These are phyloP conservation scores for Cacoxenus indagator DNA, from an alignment of 2,888 invertebrate species.

Conservation along the genomic window DNA sequence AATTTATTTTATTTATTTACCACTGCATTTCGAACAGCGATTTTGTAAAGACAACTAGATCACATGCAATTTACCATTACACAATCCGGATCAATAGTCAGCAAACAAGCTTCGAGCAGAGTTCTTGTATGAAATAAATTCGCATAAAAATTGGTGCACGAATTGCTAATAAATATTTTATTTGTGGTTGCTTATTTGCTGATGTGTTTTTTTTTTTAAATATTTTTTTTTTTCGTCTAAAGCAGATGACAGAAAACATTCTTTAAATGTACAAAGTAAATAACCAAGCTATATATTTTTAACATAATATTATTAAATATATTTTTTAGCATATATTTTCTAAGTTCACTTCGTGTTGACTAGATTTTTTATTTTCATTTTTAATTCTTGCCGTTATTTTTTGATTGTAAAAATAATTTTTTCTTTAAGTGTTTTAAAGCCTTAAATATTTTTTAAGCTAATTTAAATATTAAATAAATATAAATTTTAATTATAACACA, in stretches of 20 bases:
- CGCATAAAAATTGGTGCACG: conserved; percentile 4
- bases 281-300: not conserved
- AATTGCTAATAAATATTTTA: conserved; percentile 16
- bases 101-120: not conserved
- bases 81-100: too few species aligned
- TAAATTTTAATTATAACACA: conserved; percentile 29
- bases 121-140: not conserved
- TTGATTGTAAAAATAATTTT: conserved; percentile 7
- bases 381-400: not conserved
- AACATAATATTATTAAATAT: not conserved
- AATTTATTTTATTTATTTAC: too few species aligned
- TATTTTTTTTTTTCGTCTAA: not conserved
- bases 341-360: not conserved
- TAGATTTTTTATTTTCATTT: not conserved
- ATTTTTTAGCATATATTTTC: not conserved
- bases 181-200: not conserved
- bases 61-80: too few species aligned
- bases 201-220: not conserved
- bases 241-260: not conserved
- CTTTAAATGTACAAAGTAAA: conserved; percentile 1
- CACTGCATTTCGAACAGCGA: too few species aligned
- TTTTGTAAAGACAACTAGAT: too few species aligned
- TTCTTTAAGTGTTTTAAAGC: not conserved
- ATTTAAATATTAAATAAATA: not conserved
- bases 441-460: not conserved